Conservation (phyloP, 1,140 invertebrate species). For the Panagrolaimus sp. region DNA sequence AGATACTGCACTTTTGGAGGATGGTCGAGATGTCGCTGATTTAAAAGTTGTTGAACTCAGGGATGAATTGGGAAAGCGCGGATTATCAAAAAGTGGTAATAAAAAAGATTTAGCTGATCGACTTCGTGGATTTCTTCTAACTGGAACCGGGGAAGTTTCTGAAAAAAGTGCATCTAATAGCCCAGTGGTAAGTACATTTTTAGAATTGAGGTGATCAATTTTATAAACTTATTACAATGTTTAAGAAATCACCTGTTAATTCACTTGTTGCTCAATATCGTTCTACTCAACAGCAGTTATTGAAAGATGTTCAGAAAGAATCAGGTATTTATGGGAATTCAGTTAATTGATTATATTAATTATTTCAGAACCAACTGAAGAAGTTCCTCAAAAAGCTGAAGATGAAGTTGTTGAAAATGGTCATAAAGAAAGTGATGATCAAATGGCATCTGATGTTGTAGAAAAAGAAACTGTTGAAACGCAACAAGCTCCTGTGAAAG, state of each 20-base stretch:
- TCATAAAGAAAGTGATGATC: no score
- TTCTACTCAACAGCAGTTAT: neutral
- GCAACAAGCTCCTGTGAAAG: no score
- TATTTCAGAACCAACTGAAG: no score
- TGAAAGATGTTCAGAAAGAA: neutral
- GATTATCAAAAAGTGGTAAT: constrained; percentile 4
- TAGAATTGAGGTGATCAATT: neutral
- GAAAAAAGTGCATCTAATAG: neutral
- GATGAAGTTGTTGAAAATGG: no score
- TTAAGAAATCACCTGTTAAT: neutral
- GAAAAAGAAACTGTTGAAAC: no score
- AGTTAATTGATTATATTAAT: no score
- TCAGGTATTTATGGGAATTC: no score
- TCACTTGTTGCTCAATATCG: constrained; percentile 7
- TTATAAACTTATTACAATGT: no score
- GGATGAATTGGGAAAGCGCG: neutral
- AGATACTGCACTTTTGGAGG: neutral
- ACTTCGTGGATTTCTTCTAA: neutral
- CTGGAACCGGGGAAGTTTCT: neutral
- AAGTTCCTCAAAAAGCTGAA: no score
- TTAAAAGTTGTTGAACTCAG: constrained; percentile 9
- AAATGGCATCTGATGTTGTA: no score
- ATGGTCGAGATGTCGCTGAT: neutral
- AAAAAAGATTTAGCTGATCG: constrained; percentile 12
- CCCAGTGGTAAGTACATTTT: neutral